Evolutionary conservation across 1,140 invertebrate species (phyloP).

Genomic region (Penaeus vannamei): DNA sequence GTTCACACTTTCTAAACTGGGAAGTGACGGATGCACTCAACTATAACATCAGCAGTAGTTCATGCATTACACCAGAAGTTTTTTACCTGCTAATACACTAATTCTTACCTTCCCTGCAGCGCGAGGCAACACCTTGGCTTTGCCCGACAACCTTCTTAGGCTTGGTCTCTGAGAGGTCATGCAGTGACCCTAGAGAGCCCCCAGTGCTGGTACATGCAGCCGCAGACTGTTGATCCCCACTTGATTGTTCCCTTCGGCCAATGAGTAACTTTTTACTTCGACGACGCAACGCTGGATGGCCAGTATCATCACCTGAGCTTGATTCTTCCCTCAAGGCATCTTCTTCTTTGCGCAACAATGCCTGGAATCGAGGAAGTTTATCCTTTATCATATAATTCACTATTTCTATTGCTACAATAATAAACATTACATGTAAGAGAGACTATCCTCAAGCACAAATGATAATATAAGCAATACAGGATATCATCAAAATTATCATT

Average conservation of each 20-base stretch:
- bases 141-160: conserved; percentile 45
- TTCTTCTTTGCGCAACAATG: conserved; percentile 53
- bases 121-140: conserved; percentile 59
- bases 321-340: conserved; percentile 62
- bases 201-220: conserved; percentile 57
- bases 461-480: not conserved
- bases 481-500: too few species aligned
- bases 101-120: conserved; percentile 57
- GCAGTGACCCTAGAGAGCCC: conserved; percentile 58
- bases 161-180: conserved; percentile 54
- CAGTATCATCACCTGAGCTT: conserved; percentile 53
- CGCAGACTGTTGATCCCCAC: conserved; percentile 36
- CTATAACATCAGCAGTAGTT: not conserved
- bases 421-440: not conserved
- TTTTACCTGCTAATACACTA: too few species aligned
- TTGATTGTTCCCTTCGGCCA: conserved; percentile 37
- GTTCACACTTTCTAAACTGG: too few species aligned
- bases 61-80: not conserved
- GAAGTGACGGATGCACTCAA: too few species aligned
- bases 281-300: conserved; percentile 26
- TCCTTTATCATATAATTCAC: not conserved
- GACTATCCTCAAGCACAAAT: not conserved
- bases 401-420: not conserved
- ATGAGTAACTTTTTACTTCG: conserved; percentile 52
- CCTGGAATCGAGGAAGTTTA: not conserved